Base-by-base conservation (phyloP, 2,797 vertebrate genomes). In the Choloepus didactylus region DNA sequence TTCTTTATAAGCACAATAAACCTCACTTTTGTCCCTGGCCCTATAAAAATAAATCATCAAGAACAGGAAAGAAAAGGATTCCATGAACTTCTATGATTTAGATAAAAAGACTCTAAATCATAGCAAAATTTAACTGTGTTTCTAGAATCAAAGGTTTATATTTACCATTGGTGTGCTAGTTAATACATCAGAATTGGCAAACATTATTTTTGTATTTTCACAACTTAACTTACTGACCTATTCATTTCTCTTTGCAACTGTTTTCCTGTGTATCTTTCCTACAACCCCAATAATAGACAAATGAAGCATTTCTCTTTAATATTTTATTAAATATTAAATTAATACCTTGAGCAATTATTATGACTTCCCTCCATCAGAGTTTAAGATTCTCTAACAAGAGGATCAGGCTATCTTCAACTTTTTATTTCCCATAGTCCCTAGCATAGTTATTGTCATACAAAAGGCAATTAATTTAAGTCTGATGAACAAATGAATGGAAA, bases 71-170 rank as follows among this genome's bases (percentile, higher is more conserved):
- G 31, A 67, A 67, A 62, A 77, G 19, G 91, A 93, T 29, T 59
- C 82, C 35, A 91, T n/a, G 29, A 92, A 59, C 49, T 83, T 73
- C 31, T 44, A 6, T 89, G 66, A 95, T 69, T 23, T 9, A 46
- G 10, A 23, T 19, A 94, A 87, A 95, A 95, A 41, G 69, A 89
- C n/a, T 95, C 77, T 64, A 41, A 75, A 95, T 49, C 18, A 80
- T 0, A 76, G 41, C 8, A 67, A 87, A 49, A 83, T 9, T 64
- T 69, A 60, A 49, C 51, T 31, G 51, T 11, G 46, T 56, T 91
- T 72, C 73, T 38, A 86, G 35, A 91, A 82, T 23, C 29, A 54
- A 85, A 80, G 15, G 16, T 1, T 75, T 76, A n/a, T 51, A 88
- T 82, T 67, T 59, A 85, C 54, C 54, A 83, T 67, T 49, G 79